Conservation (phyloP, 2,797 vertebrate species). For the Petrocephalus schoutedeni region DNA sequence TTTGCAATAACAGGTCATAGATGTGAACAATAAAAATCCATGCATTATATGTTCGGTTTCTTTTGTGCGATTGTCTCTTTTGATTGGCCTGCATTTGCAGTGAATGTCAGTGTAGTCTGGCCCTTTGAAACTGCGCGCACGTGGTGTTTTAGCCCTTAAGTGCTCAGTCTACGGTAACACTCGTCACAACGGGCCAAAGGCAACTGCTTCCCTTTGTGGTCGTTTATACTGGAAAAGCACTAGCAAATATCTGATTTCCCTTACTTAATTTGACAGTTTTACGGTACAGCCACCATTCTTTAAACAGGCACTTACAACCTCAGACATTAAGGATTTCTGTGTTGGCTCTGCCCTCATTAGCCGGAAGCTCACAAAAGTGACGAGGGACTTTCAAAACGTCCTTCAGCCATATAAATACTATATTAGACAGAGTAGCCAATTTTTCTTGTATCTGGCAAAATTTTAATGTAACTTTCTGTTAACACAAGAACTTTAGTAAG, state of each 20-base stretch:
- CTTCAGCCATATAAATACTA: background rate
- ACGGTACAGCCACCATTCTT: background rate
- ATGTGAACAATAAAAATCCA: background rate
- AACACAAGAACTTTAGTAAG: background rate
- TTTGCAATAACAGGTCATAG: background rate
- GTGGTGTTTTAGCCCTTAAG: background rate
- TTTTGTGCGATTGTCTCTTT: background rate
- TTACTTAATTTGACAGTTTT: background rate
- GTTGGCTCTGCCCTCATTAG: background rate
- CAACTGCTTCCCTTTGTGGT: background rate
- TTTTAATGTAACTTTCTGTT: background rate
- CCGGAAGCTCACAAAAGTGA: background rate
- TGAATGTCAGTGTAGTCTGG: background rate
- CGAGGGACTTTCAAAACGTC: background rate
- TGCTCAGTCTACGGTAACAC: background rate
- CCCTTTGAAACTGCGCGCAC: background rate
- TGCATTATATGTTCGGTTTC: background rate
- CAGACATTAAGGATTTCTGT: background rate
- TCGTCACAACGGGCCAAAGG: background rate
- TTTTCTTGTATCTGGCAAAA: background rate
- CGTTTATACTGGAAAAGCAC: background rate
- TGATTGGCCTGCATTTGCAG: background rate
- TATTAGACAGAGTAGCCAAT: background rate
- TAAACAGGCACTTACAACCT: background rate
- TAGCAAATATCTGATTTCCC: background rate